Conservation (phyloP, 2,113 vertebrate species). For the Lepus timidus region DNA sequence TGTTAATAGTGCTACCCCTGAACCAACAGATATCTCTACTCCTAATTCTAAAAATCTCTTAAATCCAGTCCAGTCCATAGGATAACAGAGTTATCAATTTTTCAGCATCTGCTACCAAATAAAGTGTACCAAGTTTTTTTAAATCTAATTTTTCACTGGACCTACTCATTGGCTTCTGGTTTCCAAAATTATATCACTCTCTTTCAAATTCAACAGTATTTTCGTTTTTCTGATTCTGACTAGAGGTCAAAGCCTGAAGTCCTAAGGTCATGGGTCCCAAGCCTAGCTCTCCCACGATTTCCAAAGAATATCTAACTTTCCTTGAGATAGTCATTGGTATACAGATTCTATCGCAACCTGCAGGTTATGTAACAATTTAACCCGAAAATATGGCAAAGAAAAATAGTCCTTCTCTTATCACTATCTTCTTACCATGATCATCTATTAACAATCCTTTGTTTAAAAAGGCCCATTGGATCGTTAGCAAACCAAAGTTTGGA, state of each 20-base stretch:
- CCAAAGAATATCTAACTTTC: neutral
- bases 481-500: slow-evolving; percentile 5
- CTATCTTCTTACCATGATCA: slow-evolving; percentile 38
- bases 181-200: slow-evolving; percentile 44
- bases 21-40: neutral
- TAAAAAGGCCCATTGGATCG: neutral
- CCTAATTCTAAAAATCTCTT: neutral
- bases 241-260: neutral
- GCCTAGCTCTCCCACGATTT: slow-evolving; percentile 3
- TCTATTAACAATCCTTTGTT: slow-evolving; percentile 29
- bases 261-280: neutral
- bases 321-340: neutral
- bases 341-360: neutral
- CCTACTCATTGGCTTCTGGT: neutral
- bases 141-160: slow-evolving; percentile 42
- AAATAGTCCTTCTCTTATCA: neutral
- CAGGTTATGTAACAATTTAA: slow-evolving; percentile 1
- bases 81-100: neutral
- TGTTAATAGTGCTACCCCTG: neutral
- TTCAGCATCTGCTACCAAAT: neutral
- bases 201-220: slow-evolving; percentile 21
- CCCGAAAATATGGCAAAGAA: neutral
- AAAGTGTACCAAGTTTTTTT: neutral
- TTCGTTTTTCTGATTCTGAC: slow-evolving; percentile 11
- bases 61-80: neutral